A percentile compares a stretch with the other conserved stretches of the same genome.
Evolutionary conservation across 2,797 vertebrate genomes (phyloP).

Genomic region (Aselliscus stoliczkanus): DNA sequence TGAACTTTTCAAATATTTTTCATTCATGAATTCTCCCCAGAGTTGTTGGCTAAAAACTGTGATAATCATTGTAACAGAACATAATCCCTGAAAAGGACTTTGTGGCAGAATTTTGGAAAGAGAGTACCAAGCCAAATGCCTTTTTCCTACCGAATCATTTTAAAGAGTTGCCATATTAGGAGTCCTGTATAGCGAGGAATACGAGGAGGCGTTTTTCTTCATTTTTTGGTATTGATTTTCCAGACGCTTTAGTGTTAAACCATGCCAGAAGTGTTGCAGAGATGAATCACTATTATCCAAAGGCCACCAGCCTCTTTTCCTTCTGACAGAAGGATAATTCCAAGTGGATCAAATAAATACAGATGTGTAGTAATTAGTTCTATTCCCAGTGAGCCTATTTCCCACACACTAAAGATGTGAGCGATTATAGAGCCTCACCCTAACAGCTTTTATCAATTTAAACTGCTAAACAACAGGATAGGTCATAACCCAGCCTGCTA

Average conservation of each 20-base stretch:
- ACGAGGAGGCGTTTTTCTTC: constrained; percentile 71
- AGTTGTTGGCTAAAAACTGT: constrained; percentile 14
- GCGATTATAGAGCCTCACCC: constrained; percentile 92
- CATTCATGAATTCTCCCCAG: constrained; percentile 7
- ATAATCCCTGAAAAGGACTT: constrained; percentile 52
- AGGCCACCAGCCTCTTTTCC: constrained; percentile 93
- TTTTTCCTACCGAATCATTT: constrained; percentile 65
- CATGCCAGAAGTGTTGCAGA: constrained; percentile 93
- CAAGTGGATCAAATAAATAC: constrained; percentile 99
- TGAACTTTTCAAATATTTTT: constrained; percentile 17
- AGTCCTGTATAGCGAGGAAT: constrained; percentile 58
- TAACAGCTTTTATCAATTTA: constrained; percentile 99
- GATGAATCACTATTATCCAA: constrained; percentile 95
- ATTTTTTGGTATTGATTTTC: constrained; percentile 92
- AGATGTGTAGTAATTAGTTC: constrained; percentile 99
- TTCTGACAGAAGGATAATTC: constrained; percentile 99
- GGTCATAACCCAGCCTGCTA: constrained; percentile 95
- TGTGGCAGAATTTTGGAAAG: constrained; percentile 43
- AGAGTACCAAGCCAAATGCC: constrained; percentile 57
- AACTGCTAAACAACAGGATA: constrained; percentile 96
- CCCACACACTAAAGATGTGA: constrained; percentile 96
- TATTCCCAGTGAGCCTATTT: constrained; percentile 98
- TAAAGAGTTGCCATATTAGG: constrained; percentile 53
- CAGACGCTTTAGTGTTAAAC: constrained; percentile 90
- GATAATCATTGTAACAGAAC: constrained; percentile 52